Evolutionary conservation across 1,140 invertebrate species (phyloP).

Genomic region (Lucilia cuprina): DNA sequence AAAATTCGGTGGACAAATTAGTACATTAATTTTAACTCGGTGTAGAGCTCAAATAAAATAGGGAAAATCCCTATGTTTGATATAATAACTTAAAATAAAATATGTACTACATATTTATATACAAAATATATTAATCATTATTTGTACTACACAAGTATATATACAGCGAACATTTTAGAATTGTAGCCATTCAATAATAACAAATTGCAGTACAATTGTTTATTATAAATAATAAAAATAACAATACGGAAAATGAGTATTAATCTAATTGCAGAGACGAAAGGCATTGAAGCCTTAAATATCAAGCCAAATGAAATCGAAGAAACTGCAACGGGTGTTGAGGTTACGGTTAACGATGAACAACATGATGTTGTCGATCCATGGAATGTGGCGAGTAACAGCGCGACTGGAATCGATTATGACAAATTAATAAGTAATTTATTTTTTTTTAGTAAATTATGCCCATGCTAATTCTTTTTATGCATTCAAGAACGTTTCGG

Average conservation of each 20-base stretch:
- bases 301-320: constrained; percentile 46
- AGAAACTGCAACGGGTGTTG: constrained; percentile 43
- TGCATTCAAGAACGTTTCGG: constrained; percentile 86
- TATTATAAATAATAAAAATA: background rate
- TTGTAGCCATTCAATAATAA: too few relatives aligned
- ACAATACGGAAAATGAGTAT: constrained; percentile 10
- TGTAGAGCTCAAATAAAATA: too few relatives aligned
- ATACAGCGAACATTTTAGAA: too few relatives aligned
- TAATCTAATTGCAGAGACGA: constrained; percentile 38
- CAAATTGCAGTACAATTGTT: too few relatives aligned
- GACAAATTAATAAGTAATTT: constrained; percentile 95
- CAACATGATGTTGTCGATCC: constrained; percentile 91
- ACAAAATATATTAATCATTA: too few relatives aligned
- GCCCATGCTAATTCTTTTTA: constrained; percentile 27
- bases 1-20: too few relatives aligned
- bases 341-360: constrained; percentile 47
- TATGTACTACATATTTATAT: too few relatives aligned
- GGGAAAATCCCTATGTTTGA: too few relatives aligned
- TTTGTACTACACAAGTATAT: too few relatives aligned
- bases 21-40: too few relatives aligned
- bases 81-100: too few relatives aligned
- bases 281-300: constrained; percentile 56
- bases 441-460: background rate
- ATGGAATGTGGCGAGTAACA: constrained; percentile 90
- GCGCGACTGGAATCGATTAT: constrained; percentile 93